Conservation (phyloP, 2,888 invertebrate genomes). For the Aphidius colemani region DNA sequence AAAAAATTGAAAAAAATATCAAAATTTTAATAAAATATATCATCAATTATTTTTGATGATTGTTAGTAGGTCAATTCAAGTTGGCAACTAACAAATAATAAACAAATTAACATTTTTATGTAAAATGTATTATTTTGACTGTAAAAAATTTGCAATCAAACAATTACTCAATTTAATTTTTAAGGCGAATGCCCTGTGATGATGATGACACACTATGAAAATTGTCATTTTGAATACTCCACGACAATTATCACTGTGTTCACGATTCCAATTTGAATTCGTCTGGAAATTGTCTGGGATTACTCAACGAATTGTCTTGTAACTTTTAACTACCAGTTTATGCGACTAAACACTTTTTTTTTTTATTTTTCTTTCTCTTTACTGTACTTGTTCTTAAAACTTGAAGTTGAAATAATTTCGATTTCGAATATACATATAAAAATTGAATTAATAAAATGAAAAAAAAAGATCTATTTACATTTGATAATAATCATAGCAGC, state of each 20-base stretch:
- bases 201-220: conserved; percentile 54
- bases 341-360: conserved; percentile 31
- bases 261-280: conserved; percentile 58
- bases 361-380: not conserved
- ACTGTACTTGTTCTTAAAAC: conserved; percentile 5
- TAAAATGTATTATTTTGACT: too few relatives aligned
- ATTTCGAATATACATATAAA: not conserved
- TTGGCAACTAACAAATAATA: too few relatives aligned
- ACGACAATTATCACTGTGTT: conserved; percentile 59
- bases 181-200: conserved; percentile 29
- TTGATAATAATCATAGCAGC: too few relatives aligned
- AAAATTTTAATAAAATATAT: too few relatives aligned
- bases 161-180: conserved; percentile 45
- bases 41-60: too few relatives aligned
- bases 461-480: too few relatives aligned
- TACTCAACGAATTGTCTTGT: conserved; percentile 59
- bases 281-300: conserved; percentile 58
- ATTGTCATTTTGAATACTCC: conserved; percentile 56
- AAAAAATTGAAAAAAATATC: too few relatives aligned
- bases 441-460: too few relatives aligned
- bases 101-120: too few relatives aligned
- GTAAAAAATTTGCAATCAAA: conserved; percentile 49
- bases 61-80: too few relatives aligned
- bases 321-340: conserved; percentile 57
- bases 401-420: not conserved